These are phyloP conservation scores for Myanophis thanlyinensis DNA, from an alignment of 2,113 vertebrate species.

Conservation along the genomic window DNA sequence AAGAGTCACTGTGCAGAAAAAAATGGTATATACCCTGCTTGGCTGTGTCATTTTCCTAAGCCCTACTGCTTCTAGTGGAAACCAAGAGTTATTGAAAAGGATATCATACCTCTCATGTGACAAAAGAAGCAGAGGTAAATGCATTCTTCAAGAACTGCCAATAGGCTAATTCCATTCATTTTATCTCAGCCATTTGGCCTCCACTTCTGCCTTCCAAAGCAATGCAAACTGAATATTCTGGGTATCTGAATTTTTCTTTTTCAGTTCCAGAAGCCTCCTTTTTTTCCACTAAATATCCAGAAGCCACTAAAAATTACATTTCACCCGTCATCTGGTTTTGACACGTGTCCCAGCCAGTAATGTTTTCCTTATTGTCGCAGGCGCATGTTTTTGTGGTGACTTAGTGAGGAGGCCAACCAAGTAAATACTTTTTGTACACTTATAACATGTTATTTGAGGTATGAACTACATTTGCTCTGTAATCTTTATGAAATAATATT, in stretches of 20 bases:
- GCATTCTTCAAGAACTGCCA: not conserved
- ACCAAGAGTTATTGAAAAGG: not conserved
- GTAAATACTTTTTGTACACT: conserved; percentile 45
- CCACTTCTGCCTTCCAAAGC: not conserved
- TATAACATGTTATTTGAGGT: conserved; percentile 50
- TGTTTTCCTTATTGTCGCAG: conserved; percentile 15
- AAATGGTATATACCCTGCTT: not conserved
- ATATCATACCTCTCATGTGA: not conserved
- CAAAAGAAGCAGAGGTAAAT: not conserved
- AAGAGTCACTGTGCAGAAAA: not conserved
- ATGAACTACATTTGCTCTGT: conserved; percentile 27
- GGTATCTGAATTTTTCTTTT: not conserved
- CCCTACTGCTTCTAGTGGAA: not conserved
- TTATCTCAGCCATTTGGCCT: not conserved
- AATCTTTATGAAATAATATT: conserved; percentile 58
- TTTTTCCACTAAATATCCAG: not conserved
- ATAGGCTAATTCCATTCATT: not conserved
- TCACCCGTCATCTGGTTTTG: not conserved
- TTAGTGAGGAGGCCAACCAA: conserved; percentile 41
- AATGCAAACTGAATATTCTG: not conserved
- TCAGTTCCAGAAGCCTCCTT: not conserved
- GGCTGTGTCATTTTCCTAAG: not conserved
- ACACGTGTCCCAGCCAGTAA: not conserved
- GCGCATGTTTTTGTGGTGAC: conserved; percentile 20
- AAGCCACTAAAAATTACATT: not conserved